Percentiles rank a stretch among this genome's conserved stretches.
Evolutionary conservation across 2,797 vertebrate genomes (phyloP).

Genomic region (Sorex maritimensis): DNA sequence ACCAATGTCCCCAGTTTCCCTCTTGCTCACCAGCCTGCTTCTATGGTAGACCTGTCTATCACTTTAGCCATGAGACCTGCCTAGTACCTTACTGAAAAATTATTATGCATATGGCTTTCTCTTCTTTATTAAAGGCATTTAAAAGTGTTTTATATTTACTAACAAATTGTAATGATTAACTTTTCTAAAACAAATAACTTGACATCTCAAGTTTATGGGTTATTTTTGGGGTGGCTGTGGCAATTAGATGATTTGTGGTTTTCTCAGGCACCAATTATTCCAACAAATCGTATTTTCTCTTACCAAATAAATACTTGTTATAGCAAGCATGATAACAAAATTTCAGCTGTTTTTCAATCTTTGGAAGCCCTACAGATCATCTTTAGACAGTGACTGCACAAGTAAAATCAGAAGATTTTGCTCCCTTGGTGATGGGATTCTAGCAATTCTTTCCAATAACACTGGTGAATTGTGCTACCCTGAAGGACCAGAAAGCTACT

Average conservation of each 20-base stretch:
- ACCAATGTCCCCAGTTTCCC: no score
- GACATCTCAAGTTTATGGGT: conserved; percentile 23
- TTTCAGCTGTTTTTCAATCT: neutral
- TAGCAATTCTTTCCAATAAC: conserved; percentile 26
- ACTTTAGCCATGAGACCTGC: no score
- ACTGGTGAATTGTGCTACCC: neutral
- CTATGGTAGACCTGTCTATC: no score
- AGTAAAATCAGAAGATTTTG: neutral
- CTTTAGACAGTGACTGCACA: neutral
- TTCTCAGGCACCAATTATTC: conserved; percentile 12
- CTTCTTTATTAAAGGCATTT: neutral
- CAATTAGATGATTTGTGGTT: neutral
- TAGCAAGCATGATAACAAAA: conserved; percentile 22
- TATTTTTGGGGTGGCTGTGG: neutral
- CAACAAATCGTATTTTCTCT: conserved; percentile 5
- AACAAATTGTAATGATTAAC: neutral
- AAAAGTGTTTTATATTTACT: neutral
- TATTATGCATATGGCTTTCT: neutral
- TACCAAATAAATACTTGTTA: neutral
- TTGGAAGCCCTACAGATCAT: conserved; percentile 3
- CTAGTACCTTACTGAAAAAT: no score
- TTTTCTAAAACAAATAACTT: conserved; percentile 16
- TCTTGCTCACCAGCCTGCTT: no score
- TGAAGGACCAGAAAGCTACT: neutral
- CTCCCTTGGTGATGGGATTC: neutral